Evolutionary conservation across 2,113 vertebrate genomes (phyloP).

Genomic region (Malurus elegans): DNA sequence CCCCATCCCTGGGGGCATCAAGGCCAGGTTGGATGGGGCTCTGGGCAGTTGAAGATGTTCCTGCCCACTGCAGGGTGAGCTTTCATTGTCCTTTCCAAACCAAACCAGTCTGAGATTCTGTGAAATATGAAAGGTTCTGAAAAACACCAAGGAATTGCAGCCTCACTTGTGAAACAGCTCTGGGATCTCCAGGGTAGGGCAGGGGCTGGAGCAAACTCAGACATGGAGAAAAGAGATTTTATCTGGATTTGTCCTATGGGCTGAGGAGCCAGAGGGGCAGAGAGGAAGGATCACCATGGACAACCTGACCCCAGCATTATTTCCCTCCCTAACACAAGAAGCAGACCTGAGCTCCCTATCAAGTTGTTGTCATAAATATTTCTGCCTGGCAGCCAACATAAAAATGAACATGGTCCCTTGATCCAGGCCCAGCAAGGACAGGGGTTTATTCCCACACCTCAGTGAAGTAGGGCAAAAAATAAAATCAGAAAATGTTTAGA

Average conservation of each 20-base stretch:
- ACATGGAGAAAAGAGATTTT: not conserved
- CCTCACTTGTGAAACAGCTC: not conserved
- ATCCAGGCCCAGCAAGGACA: not conserved
- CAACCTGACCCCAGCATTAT: not conserved
- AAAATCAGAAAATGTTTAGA: slow-evolving; percentile 19
- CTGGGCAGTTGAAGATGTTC: not conserved
- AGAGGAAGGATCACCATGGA: accelerated
- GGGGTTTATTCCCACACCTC: accelerated
- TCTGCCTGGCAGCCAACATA: not conserved
- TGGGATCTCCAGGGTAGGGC: not conserved
- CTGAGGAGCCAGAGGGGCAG: not conserved
- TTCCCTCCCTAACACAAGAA: not conserved
- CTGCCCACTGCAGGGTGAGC: not conserved
- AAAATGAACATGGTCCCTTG: not conserved
- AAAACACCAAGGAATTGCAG: not conserved
- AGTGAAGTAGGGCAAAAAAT: not conserved
- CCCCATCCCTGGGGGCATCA: not conserved
- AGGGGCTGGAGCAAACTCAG: not conserved
- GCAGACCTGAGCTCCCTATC: not conserved
- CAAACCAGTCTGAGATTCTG: not conserved
- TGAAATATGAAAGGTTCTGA: not conserved
- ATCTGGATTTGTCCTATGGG: accelerated
- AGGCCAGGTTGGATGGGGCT: not conserved
- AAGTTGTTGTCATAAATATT: not conserved
- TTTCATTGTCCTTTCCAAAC: not conserved